Evolutionary conservation across 2,888 invertebrate genomes (phyloP), one percentile per base, ranked within the genome.

Genomic region (Sesia bembeciformis): DNA sequence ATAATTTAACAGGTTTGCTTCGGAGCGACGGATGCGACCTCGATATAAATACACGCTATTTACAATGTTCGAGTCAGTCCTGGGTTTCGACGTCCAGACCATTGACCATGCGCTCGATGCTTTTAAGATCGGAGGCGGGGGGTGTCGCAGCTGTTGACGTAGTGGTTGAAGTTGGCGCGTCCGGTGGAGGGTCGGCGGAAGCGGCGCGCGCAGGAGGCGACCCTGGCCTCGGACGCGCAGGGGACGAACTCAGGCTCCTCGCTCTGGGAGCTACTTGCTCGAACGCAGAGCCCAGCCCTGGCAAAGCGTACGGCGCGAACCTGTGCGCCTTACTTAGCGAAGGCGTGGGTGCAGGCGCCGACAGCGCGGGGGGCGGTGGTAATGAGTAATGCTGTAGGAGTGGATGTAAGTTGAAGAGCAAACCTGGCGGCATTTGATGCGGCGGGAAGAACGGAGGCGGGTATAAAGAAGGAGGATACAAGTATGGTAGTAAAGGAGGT

Each of bases 51-150:
- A 88, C 80, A 85, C 77, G 79, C 79, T 88, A 88, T 88, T 67
- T 88, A 88, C 88, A 88, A 68, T 66, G 69, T 68, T 62, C 60
- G 61, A 64, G 74, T 87, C 86, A 88, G 84, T 89, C 89, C 87
- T 81, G 91, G 64, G 93, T 92, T 80, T 95, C 95, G 64, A 96
- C 96, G 81, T 98, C 97, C 61, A 98, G 90, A 8, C 97, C 98
- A 85, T 97, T 98, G 65, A 98, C 97, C 98, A 98, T 98, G 81
- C 97, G 96, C 89, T 98, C 98, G 90, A 98, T 98, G 82, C 95
- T 97, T 87, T 97, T 97, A 65, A 98, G 92, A 86, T 98, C 97
- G 60, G 94, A 95, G 50, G 94, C 92, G 43, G 92, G 92, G 60
- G 91, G 91, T 61, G 92, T 93, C 64, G 78, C 70, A 56, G 85